These are phyloP conservation scores for Oreochromis aureus DNA, from an alignment of 2,113 vertebrate genomes.

Conservation along the genomic window DNA sequence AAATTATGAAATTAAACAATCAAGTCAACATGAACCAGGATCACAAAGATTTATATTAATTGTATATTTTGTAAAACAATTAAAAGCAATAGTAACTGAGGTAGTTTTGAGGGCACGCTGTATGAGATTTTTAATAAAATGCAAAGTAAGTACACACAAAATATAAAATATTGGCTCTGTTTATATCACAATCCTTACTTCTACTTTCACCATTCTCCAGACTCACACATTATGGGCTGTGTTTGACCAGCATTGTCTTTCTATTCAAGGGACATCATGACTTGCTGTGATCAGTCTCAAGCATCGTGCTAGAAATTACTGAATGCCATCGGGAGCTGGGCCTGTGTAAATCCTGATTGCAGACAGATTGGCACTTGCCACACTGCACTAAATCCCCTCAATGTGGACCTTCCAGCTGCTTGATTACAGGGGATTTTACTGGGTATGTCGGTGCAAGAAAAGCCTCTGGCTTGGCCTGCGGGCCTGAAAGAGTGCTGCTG, in stretches of 20 bases:
- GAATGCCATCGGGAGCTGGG: background rate
- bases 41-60: background rate
- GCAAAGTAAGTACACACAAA: background rate
- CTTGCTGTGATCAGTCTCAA: background rate
- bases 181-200: background rate
- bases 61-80: background rate
- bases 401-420: slow-evolving; percentile 50
- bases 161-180: background rate
- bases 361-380: slow-evolving; percentile 55
- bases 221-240: background rate
- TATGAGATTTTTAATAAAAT: background rate
- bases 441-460: slow-evolving; percentile 21
- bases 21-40: background rate
- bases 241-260: background rate
- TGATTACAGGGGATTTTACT: slow-evolving; percentile 57
- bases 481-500: background rate
- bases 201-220: background rate
- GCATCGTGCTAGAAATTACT: background rate
- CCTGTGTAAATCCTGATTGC: slow-evolving; percentile 45
- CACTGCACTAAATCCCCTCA: slow-evolving; percentile 46
- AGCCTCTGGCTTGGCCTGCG: background rate
- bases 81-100: background rate
- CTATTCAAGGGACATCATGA: background rate
- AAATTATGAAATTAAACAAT: background rate
- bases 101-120: background rate